A percentile compares a stretch with the other conserved stretches of the same genome.
Evolutionary conservation across 2,888 invertebrate genomes (phyloP).

Genomic region (Cosmopolites sordidus): DNA sequence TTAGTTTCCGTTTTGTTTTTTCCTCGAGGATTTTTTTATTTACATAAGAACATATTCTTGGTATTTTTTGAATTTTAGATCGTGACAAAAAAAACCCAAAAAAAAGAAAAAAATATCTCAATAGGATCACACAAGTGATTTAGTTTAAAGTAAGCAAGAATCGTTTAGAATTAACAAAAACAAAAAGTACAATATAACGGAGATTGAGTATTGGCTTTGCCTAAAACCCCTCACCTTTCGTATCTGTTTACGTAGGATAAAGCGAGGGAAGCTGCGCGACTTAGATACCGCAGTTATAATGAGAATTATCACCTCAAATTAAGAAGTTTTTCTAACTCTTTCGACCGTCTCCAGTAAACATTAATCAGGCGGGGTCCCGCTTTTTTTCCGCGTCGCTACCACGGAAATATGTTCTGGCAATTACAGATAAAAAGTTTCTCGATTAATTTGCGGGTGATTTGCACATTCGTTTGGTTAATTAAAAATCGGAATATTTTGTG

Average conservation of each 20-base stretch:
- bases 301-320: constrained; percentile 49
- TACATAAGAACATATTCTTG: no score
- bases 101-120: no score
- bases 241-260: neutral
- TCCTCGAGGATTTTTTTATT: no score
- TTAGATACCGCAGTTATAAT: constrained; percentile 49
- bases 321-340: constrained; percentile 46
- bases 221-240: neutral
- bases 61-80: no score
- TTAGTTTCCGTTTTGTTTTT: no score
- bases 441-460: constrained; percentile 17
- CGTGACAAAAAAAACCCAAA: no score
- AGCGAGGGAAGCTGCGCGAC: constrained; percentile 37
- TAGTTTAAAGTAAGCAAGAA: no score
- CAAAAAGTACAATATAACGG: no score
- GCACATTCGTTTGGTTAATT: constrained; percentile 18
- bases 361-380: constrained; percentile 32
- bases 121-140: no score
- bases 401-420: constrained; percentile 41
- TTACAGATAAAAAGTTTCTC: constrained; percentile 40
- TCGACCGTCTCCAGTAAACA: constrained; percentile 34
- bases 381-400: constrained; percentile 30
- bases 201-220: no score
- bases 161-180: no score
- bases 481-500: constrained; percentile 14